Conservation (phyloP, 2,888 invertebrate species). For the Erebia palarica region DNA sequence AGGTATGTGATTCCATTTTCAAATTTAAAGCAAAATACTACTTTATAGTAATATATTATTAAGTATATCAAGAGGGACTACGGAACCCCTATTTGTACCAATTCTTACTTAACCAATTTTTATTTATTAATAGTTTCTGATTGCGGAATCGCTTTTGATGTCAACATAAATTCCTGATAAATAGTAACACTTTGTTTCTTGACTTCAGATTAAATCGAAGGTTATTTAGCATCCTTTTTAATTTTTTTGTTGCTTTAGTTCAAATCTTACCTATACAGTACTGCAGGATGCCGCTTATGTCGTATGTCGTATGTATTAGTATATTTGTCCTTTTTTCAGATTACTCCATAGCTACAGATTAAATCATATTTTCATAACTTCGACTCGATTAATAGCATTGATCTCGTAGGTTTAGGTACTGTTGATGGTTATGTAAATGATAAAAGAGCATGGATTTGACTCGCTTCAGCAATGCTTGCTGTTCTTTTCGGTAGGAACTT, state of each 20-base stretch:
- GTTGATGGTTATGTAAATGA: too few species aligned
- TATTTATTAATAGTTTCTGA: constrained; percentile 21
- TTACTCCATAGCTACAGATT: too few species aligned
- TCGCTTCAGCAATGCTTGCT: too few species aligned
- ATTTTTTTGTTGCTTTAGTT: constrained; percentile 19
- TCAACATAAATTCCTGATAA: constrained; percentile 26
- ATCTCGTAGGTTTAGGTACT: too few species aligned
- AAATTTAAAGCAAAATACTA: too few species aligned
- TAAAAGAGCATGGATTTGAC: too few species aligned
- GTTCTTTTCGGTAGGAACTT: too few species aligned
- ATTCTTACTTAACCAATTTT: constrained; percentile 1
- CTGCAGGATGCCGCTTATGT: background rate
- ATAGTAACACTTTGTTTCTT: constrained; percentile 23
- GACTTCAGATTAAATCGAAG: constrained; percentile 14
- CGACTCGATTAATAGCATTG: too few species aligned
- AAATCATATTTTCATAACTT: too few species aligned
- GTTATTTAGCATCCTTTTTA: constrained; percentile 16
- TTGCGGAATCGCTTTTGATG: constrained; percentile 21
- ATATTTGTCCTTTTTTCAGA: background rate
- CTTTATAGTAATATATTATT: too few species aligned
- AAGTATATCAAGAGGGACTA: background rate
- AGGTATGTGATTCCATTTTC: too few species aligned
- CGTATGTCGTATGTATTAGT: too few species aligned
- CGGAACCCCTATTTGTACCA: background rate
- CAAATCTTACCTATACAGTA: background rate